Base-by-base conservation (phyloP, 2,797 vertebrate species). In the Arctocebus calabarensis region DNA sequence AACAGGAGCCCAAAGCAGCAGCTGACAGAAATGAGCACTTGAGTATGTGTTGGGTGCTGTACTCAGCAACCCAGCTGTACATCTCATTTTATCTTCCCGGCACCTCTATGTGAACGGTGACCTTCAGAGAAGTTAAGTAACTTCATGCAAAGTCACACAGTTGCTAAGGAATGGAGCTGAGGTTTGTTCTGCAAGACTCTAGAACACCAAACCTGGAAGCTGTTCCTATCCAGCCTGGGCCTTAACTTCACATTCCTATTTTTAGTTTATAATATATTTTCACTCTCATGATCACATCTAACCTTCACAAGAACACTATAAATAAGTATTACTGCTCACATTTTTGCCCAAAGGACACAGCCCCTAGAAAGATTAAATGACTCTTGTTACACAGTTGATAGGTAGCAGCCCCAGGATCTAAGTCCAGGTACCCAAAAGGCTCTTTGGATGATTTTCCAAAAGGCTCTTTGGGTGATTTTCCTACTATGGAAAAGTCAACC, bases 31-130 rank as follows among this genome's bases (percentile, higher is more conserved):
- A 2, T 5, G 23, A 19, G n/a, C 8, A 8, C 40, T 52, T 73
- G 29, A 4, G 11, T 9, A 4, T 22, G 29, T 45, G 70, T 6
- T 4, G 25, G 3, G 27, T 34, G 2, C 57, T 17, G 0, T 32
- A 23, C 61, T 74, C 14, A 22, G 43, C 27, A 19, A 12, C 29
- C 40, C 22, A 1, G 3, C 48, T 32, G 22, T 25, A 2, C 32
- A 25, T 68, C 20, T 64, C 17, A 6, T 5, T 17, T 25, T 52
- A 12, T 25, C 43, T 59, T 74, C 23, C 48, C 25, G 11, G 2
- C 2, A 34, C n/a, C 16, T 34, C 22, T 32, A 1, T n/a, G 34
- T 29, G 57, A n/a, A 43, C 2, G 0, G 45, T 29, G 27, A 34
- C 20, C 14, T 20, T 70, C 82, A 92, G 52, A 91, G 57, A 55